These are phyloP conservation scores for Leucozona laternaria DNA, from an alignment of 2,888 invertebrate genomes.

Conservation along the genomic window DNA sequence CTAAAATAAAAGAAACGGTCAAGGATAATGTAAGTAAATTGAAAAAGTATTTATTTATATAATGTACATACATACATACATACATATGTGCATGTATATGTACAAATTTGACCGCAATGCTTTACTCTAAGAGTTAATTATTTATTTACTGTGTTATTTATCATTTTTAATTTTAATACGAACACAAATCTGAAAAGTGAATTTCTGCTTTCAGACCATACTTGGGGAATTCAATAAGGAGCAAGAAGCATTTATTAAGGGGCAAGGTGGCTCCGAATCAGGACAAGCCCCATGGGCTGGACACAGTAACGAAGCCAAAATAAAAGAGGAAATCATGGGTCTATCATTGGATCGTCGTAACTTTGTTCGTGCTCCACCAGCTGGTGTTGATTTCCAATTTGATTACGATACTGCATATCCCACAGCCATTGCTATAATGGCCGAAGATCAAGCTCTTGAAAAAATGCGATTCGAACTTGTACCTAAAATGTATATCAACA, in stretches of 20 bases:
- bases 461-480: conserved; percentile 99
- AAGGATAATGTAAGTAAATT: conserved; percentile 94
- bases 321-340: conserved; percentile 97
- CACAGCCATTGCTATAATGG: conserved; percentile 96
- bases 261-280: conserved; percentile 89
- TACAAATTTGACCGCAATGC: too few relatives aligned
- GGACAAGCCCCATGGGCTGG: conserved; percentile 96
- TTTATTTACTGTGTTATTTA: background rate
- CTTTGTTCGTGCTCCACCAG: conserved; percentile 98
- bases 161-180: background rate
- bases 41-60: background rate
- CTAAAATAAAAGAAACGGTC: conserved; percentile 97
- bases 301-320: conserved; percentile 95
- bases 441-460: conserved; percentile 97
- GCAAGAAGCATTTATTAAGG: conserved; percentile 97
- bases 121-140: too few relatives aligned
- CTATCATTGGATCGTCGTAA: conserved; percentile 98
- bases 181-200: background rate
- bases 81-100: too few relatives aligned
- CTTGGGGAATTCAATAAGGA: conserved; percentile 98
- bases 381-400: conserved; percentile 97
- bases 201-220: conserved; percentile 89
- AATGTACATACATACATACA: too few relatives aligned
- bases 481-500: conserved; percentile 95
- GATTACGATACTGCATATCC: conserved; percentile 97